phyloP scores from a whole-genome alignment of 1,140 invertebrate genomes.

The Cydia pomonella region DNA sequence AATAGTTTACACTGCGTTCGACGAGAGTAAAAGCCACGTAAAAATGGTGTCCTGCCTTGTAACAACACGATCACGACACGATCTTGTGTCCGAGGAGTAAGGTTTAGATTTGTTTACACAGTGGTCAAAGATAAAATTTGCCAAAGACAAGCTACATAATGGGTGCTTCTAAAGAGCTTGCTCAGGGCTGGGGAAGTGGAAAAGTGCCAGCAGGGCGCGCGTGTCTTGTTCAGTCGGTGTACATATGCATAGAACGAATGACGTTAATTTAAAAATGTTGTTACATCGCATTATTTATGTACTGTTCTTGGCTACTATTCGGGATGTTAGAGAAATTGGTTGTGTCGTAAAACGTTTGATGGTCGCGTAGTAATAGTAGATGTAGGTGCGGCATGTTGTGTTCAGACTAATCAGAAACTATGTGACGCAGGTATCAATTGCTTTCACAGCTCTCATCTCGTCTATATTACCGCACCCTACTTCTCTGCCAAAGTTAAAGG shows the following conservation, averaged over 20 bases:
- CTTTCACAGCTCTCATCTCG: no score
- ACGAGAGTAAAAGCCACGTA: slow-evolving; percentile 18
- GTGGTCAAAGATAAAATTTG: background rate
- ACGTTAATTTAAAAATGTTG: background rate
- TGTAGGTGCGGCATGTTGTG: background rate
- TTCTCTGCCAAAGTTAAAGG: no score
- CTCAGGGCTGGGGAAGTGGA: slow-evolving; percentile 1
- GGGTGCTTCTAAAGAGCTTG: slow-evolving; percentile 2
- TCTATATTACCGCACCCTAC: no score
- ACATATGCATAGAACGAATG: background rate
- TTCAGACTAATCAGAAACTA: background rate
- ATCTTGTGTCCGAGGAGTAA: background rate
- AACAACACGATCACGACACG: background rate
- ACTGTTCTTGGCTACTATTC: background rate
- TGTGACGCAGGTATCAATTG: no score
- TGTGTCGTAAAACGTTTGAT: background rate
- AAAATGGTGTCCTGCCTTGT: background rate
- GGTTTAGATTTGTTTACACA: background rate
- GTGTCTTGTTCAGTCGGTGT: background rate
- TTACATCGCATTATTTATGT: background rate
- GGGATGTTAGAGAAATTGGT: background rate
- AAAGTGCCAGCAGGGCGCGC: background rate
- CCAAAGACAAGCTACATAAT: slow-evolving; percentile 21
- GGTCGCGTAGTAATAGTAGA: background rate
- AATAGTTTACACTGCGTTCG: slow-evolving; percentile 20